These are phyloP conservation scores for Pseudobourletiella spinata DNA, from an alignment of 1,140 invertebrate species.

Conservation along the genomic window DNA sequence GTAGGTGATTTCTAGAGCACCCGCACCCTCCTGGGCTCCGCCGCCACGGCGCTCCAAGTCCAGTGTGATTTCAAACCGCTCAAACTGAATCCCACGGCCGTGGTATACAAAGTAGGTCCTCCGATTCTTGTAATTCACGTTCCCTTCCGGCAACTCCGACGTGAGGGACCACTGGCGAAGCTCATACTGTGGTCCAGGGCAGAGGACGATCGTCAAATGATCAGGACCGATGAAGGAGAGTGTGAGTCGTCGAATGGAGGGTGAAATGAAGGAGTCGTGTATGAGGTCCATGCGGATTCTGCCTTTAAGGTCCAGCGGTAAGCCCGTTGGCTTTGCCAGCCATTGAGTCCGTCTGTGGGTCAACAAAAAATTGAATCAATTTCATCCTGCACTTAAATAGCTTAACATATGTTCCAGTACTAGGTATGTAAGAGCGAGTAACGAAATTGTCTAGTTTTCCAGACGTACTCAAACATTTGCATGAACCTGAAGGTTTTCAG, in stretches of 20 bases:
- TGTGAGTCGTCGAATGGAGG: slow-evolving; percentile 23
- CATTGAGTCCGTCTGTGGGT: slow-evolving; percentile 25
- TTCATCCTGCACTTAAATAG: not conserved
- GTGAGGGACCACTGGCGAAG: slow-evolving; percentile 42
- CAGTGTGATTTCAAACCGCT: slow-evolving; percentile 34
- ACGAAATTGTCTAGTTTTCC: too few species aligned
- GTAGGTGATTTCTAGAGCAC: slow-evolving; percentile 39
- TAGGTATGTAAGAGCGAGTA: too few species aligned
- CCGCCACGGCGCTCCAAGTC: slow-evolving; percentile 22
- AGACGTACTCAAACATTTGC: too few species aligned
- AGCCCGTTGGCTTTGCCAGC: slow-evolving; percentile 24
- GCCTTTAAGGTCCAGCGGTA: slow-evolving; percentile 18
- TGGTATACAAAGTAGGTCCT: slow-evolving; percentile 40
- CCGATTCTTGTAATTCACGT: slow-evolving; percentile 33
- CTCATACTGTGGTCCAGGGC: slow-evolving; percentile 37
- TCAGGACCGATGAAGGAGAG: slow-evolving; percentile 38
- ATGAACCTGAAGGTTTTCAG: too few species aligned
- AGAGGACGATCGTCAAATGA: slow-evolving; percentile 42
- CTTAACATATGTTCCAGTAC: too few species aligned
- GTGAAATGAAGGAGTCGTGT: slow-evolving; percentile 27
- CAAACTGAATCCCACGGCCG: slow-evolving; percentile 36
- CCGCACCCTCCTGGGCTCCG: not conserved
- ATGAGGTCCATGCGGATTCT: slow-evolving; percentile 29
- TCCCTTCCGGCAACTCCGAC: slow-evolving; percentile 36
- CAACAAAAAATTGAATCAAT: not conserved